Evolutionary conservation across 1,140 invertebrate genomes (phyloP).

Genomic region (Harpegnathos saltator): DNA sequence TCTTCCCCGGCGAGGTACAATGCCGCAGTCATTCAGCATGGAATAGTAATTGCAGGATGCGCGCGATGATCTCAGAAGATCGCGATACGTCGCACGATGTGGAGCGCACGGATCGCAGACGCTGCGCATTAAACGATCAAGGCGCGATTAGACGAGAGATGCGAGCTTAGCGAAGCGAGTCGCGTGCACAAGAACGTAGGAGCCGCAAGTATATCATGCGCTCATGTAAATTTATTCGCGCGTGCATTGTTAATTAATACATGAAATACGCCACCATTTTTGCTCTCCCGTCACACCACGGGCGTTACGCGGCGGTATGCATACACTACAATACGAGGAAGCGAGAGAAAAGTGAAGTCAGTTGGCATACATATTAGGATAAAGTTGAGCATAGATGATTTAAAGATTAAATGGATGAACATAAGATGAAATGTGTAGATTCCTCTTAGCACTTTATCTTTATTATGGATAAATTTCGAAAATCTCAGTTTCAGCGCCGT

Average conservation of each 20-base stretch:
- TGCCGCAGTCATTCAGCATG: conserved; percentile 19
- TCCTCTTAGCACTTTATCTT: too few species aligned
- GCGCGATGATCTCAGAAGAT: conserved; percentile 63
- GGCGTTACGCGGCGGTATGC: too few species aligned
- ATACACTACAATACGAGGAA: too few species aligned
- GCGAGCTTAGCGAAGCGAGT: conserved; percentile 6
- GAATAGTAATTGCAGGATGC: conserved; percentile 40
- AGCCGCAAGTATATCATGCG: neutral
- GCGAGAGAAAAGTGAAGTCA: too few species aligned
- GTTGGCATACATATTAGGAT: too few species aligned
- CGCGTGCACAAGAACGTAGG: neutral
- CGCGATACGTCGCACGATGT: conserved; percentile 58
- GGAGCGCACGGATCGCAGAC: conserved; percentile 70
- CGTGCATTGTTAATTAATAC: conserved; percentile 48
- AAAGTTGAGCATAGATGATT: too few species aligned
- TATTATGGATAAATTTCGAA: too few species aligned
- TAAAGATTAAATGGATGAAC: too few species aligned
- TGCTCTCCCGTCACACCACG: neutral
- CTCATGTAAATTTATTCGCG: conserved; percentile 46
- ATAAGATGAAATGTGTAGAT: too few species aligned
- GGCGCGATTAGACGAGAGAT: conserved; percentile 76
- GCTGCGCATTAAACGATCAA: conserved; percentile 78
- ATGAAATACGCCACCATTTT: neutral
- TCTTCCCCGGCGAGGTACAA: neutral
- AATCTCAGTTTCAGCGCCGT: too few species aligned